phyloP scores from a whole-genome alignment of 2,797 vertebrate species.

The Chelmon rostratus region DNA sequence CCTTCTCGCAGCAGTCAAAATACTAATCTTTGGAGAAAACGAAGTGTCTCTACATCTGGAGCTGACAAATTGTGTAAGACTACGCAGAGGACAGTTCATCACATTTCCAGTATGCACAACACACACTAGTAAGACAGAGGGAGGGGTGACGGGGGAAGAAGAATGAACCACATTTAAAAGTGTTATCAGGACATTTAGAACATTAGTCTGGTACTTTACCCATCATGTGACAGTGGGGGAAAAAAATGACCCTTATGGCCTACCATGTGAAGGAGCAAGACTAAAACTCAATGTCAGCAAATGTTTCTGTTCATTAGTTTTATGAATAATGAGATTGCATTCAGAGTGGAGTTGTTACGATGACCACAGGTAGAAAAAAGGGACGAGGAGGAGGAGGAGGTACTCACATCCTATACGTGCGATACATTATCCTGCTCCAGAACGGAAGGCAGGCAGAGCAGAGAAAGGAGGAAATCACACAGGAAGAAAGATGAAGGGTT shows the following conservation, averaged over 20 bases:
- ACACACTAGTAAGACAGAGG: background rate
- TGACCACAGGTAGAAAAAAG: constrained; percentile 41
- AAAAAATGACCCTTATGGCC: background rate
- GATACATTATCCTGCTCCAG: constrained; percentile 99
- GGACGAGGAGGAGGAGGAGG: constrained; percentile 63
- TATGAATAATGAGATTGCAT: constrained; percentile 18
- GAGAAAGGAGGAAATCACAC: constrained; percentile 89
- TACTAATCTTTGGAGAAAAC: too few species aligned
- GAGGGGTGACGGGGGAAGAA: background rate
- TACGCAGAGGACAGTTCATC: too few species aligned
- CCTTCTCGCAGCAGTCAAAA: too few species aligned
- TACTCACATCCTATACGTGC: constrained; percentile 99
- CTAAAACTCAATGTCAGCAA: constrained; percentile 25
- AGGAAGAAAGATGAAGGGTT: constrained; percentile 80
- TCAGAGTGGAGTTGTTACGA: constrained; percentile 34
- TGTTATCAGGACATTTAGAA: constrained; percentile 20
- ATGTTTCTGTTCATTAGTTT: background rate
- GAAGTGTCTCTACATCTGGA: too few species aligned
- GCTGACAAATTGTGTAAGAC: too few species aligned
- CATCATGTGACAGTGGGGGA: background rate
- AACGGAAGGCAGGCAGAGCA: constrained; percentile 95
- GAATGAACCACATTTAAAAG: background rate
- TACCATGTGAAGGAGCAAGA: background rate
- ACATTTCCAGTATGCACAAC: background rate
- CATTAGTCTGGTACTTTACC: constrained; percentile 25